Percentiles rank a stretch among this genome's conserved stretches.
Evolutionary conservation across 53 echinoderm and acorn worm species (phyloP).

Genomic region (Paracentrotus lividus): DNA sequence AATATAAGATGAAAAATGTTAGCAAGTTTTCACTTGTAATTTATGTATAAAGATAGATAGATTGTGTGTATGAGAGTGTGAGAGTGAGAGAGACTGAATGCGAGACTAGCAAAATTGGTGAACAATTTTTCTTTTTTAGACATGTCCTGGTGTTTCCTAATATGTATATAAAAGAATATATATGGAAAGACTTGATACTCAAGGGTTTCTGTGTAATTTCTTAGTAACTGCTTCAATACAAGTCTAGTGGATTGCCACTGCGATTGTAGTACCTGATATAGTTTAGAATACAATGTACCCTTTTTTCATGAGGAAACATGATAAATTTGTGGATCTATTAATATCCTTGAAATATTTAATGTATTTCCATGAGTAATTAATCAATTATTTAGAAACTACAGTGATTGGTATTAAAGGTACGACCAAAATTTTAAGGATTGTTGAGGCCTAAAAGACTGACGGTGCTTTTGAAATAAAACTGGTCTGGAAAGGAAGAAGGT

Average conservation of each 20-base stretch:
- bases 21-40: slow-evolving; percentile 55
- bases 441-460: background rate
- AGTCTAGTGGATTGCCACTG: background rate
- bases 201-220: background rate
- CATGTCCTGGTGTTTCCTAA: slow-evolving; percentile 48
- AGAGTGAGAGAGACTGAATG: background rate
- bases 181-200: slow-evolving; percentile 47
- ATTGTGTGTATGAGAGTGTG: slow-evolving; percentile 9
- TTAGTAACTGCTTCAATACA: background rate
- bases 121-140: slow-evolving; percentile 21
- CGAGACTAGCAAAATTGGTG: background rate
- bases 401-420: background rate
- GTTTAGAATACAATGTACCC: background rate
- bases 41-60: slow-evolving; percentile 65
- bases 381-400: background rate
- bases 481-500: background rate
- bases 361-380: slow-evolving; percentile 1
- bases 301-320: background rate
- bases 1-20: slow-evolving; percentile 26
- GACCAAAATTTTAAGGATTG: background rate
- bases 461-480: slow-evolving; percentile 9
- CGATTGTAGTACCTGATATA: background rate
- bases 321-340: background rate
- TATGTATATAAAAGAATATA: slow-evolving; percentile 59
- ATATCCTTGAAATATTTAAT: background rate